Conservation (phyloP, 2,113 vertebrate genomes). For the Xiphophorus maculatus region DNA sequence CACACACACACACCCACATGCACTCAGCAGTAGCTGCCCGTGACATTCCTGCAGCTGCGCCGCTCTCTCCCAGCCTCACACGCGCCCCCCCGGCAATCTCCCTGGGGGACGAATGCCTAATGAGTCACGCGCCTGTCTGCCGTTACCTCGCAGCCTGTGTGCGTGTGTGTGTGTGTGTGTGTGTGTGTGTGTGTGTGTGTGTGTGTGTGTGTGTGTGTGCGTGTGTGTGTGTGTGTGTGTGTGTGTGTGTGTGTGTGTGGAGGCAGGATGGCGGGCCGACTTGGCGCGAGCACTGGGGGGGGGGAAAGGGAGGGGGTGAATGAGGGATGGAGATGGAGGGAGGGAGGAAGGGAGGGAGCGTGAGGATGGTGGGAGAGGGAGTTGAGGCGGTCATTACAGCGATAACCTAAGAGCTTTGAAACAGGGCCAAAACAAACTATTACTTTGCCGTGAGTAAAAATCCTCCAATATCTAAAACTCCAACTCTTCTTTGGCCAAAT, state of each 20-base stretch:
- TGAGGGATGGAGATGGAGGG: slow-evolving; percentile 43
- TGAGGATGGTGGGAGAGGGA: slow-evolving; percentile 24
- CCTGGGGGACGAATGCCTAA: slow-evolving; percentile 85
- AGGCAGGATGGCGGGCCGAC: slow-evolving; percentile 51
- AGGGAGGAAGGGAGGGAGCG: slow-evolving; percentile 25
- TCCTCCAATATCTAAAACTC: slow-evolving; percentile 21
- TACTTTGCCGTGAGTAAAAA: slow-evolving; percentile 44
- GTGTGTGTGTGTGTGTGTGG: slow-evolving; percentile 61
- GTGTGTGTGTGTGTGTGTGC: slow-evolving; percentile 62
- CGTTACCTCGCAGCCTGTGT: slow-evolving; percentile 79
- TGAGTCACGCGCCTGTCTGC: slow-evolving; percentile 87
- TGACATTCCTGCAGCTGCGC: slow-evolving; percentile 86
- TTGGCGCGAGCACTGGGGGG: slow-evolving; percentile 29
- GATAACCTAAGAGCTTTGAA: slow-evolving; percentile 68
- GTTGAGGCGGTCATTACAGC: slow-evolving; percentile 65
- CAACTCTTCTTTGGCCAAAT: slow-evolving; percentile 26
- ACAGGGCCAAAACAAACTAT: slow-evolving; percentile 63
- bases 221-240: slow-evolving; percentile 57
- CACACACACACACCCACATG: slow-evolving; percentile 44
- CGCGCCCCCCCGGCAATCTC: slow-evolving; percentile 79
- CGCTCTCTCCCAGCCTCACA: slow-evolving; percentile 75
- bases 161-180: slow-evolving; percentile 62
- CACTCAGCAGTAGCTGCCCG: slow-evolving; percentile 76
- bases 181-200: slow-evolving; percentile 58
- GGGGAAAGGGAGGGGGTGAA: slow-evolving; percentile 41